These are phyloP conservation scores for Rhabdornis inornatus DNA, from an alignment of 2,113 vertebrate genomes.

Conservation along the genomic window DNA sequence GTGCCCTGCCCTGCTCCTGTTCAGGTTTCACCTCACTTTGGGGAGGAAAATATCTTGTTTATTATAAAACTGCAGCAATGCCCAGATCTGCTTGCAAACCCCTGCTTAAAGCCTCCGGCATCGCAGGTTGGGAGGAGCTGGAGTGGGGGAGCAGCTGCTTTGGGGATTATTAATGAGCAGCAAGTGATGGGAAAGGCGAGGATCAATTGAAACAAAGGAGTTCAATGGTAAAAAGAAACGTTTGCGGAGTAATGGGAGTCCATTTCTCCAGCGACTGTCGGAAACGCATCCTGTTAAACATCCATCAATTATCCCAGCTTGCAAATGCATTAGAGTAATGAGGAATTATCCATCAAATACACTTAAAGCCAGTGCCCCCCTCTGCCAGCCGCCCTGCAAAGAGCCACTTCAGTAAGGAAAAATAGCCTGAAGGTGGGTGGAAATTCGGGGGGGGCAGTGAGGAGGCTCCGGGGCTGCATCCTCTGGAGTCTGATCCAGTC, in stretches of 20 bases:
- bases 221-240: slow-evolving; percentile 57
- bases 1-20: background rate
- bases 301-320: slow-evolving; percentile 71
- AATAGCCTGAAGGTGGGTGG: slow-evolving; percentile 33
- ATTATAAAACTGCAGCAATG: background rate
- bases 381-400: slow-evolving; percentile 23
- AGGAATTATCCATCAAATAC: slow-evolving; percentile 70
- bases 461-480: background rate
- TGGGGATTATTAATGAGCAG: slow-evolving; percentile 68
- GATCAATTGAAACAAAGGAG: slow-evolving; percentile 72
- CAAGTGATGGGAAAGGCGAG: slow-evolving; percentile 58
- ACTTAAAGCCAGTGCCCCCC: slow-evolving; percentile 52
- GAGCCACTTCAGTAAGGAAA: slow-evolving; percentile 36
- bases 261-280: slow-evolving; percentile 66
- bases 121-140: slow-evolving; percentile 20
- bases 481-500: background rate
- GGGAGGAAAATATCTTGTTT: background rate
- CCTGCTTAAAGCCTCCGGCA: background rate
- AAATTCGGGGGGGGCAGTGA: fast-evolving
- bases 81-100: background rate
- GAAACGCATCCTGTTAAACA: slow-evolving; percentile 71
- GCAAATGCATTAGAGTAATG: slow-evolving; percentile 70
- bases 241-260: slow-evolving; percentile 62
- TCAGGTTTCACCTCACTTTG: background rate
- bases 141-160: slow-evolving; percentile 58